Evolutionary conservation across 2,888 invertebrate genomes (phyloP).

Genomic region (Noctua pronuba): DNA sequence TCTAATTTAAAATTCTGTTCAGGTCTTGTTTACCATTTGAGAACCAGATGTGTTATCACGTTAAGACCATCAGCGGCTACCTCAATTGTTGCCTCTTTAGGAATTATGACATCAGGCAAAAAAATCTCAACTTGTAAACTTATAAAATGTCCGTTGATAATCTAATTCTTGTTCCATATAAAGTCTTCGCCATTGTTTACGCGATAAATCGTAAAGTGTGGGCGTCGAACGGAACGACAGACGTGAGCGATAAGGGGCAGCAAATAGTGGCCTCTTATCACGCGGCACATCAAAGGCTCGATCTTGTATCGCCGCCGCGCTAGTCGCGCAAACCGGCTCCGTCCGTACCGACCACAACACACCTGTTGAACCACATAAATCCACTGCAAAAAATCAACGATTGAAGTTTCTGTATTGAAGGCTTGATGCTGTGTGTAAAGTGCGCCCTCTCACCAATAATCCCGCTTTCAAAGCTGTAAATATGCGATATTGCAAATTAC

Average conservation of each 20-base stretch:
- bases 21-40: slow-evolving; percentile 39
- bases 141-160: slow-evolving; percentile 58
- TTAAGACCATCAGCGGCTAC: slow-evolving; percentile 53
- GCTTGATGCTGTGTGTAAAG: slow-evolving; percentile 14
- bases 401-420: slow-evolving; percentile 22
- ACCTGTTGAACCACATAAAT: slow-evolving; percentile 58
- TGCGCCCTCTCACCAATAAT: slow-evolving; percentile 47
- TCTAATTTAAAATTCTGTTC: slow-evolving; percentile 39
- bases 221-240: slow-evolving; percentile 72
- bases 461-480: slow-evolving; percentile 59
- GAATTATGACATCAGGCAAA: slow-evolving; percentile 48
- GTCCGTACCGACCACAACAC: slow-evolving; percentile 30
- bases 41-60: slow-evolving; percentile 42
- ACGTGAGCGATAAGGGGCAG: slow-evolving; percentile 74
- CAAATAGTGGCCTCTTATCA: slow-evolving; percentile 76
- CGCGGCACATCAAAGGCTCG: slow-evolving; percentile 76
- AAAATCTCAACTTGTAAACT: slow-evolving; percentile 48
- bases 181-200: slow-evolving; percentile 68
- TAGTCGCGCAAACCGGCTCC: slow-evolving; percentile 51
- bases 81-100: slow-evolving; percentile 53
- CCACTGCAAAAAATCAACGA: slow-evolving; percentile 28
- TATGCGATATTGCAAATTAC: slow-evolving; percentile 71
- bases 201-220: slow-evolving; percentile 67
- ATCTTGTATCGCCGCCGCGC: slow-evolving; percentile 67
- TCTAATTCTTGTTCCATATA: slow-evolving; percentile 67